Evolutionary conservation across 1,140 invertebrate genomes (phyloP).

Genomic region (Spodoptera litura): DNA sequence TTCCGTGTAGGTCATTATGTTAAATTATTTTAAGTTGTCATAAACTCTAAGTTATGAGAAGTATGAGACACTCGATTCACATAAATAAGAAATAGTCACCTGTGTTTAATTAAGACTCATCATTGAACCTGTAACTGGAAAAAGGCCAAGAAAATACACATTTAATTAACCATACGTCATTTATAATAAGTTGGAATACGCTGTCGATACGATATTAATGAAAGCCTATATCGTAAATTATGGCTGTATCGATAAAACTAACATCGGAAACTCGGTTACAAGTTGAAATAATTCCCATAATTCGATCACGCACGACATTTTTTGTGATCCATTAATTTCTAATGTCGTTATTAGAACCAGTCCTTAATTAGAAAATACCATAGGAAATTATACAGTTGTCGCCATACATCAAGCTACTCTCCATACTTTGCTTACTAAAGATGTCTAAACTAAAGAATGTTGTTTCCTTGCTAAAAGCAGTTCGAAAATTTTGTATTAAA

Average conservation of each 20-base stretch:
- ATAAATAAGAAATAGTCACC: no score
- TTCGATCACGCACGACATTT: slow-evolving; percentile 11
- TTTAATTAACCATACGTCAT: no score
- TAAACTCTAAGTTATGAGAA: no score
- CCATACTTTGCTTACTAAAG: neutral
- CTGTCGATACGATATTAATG: neutral
- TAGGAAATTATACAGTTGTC: slow-evolving; percentile 34
- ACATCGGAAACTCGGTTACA: slow-evolving; percentile 17
- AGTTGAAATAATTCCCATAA: slow-evolving; percentile 1
- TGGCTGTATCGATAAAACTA: slow-evolving; percentile 1
- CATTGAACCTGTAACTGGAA: no score
- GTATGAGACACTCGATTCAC: no score
- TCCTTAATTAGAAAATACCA: slow-evolving; percentile 23
- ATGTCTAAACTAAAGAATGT: slow-evolving; percentile 1
- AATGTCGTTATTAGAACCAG: slow-evolving; percentile 19
- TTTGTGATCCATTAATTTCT: slow-evolving; percentile 22
- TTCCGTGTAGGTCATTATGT: no score
- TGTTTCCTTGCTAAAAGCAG: neutral
- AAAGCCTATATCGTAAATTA: no score
- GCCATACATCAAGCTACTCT: slow-evolving; percentile 12
- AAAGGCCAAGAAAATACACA: no score
- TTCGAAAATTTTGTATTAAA: slow-evolving; percentile 26
- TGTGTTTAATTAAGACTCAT: no score
- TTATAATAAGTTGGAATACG: neutral
- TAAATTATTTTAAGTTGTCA: no score